Base-by-base conservation (phyloP, 2,888 invertebrate species). In the Drosophila conformis region DNA sequence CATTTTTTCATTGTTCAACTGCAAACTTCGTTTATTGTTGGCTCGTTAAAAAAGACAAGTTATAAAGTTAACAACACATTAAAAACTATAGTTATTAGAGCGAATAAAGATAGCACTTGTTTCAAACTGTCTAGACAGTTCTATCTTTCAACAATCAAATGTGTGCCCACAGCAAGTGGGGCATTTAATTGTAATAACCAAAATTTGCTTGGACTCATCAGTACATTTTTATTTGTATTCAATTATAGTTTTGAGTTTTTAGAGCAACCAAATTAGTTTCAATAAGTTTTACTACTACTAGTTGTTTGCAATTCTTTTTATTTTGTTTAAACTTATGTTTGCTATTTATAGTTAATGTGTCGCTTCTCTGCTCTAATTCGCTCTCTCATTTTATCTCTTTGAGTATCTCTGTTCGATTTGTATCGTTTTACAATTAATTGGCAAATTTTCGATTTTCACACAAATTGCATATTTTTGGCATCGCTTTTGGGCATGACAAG, bases 391-490 rank as follows among this genome's bases (percentile, higher is more conserved):
- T n/a, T 21, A 5, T 13, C 3, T 48, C 1, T 33, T 2, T 35
- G 2, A 11, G 10, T 53, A 48, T 49, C 35, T 70, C 58, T 40
- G 25, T 56, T 21, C 15, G 49, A 42, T 61, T 60, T n/a, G 10
- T 13, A 73, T 67, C 52, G 63, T 64, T 84, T 72, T 82, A 69
- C 78, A 89, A 89, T 87, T 84, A 87, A 87, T 82, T 76, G 80
- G 54, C 56, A 81, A 65, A 73, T 70, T 76, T 82, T 79, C 74
- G 73, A 82, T 90, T 85, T 69, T 63, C 56, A 59, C 83, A 69
- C 69, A 82, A 87, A 87, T 87, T 84, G 85, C 85, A 87, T 85
- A 40, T 40, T 78, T 87, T 73, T 62, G 63, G 66, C 78, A 72
- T 56, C 54, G 73, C 75, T 82, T 64, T 58, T 57, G 87, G 79